Conservation (phyloP, 2,888 invertebrate species). For the Brachyopa scutellaris region DNA sequence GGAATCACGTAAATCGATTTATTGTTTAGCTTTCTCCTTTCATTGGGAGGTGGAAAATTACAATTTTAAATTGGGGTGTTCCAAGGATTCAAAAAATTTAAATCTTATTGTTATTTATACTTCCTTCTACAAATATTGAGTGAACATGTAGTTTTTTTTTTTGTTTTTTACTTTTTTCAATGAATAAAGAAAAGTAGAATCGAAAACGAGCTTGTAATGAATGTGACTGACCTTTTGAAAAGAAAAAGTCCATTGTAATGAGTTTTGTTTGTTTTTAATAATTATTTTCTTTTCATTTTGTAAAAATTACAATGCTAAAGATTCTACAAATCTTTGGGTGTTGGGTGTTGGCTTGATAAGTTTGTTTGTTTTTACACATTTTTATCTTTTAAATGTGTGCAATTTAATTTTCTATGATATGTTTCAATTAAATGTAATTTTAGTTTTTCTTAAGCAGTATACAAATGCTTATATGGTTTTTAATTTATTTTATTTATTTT, state of each 20-base stretch:
- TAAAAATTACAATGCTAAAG: conserved; percentile 47
- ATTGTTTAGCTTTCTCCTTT: background rate
- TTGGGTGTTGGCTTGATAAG: conserved; percentile 11
- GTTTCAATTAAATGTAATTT: conserved; percentile 61
- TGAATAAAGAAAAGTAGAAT: background rate
- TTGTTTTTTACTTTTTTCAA: background rate
- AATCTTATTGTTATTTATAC: background rate
- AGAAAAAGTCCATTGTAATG: conserved; percentile 11
- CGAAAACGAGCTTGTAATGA: background rate
- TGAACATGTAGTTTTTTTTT: background rate
- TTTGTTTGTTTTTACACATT: conserved; percentile 12
- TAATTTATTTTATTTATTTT: background rate
- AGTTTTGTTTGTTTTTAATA: conserved; percentile 4
- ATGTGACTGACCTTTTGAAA: background rate
- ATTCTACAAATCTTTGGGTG: conserved; percentile 10
- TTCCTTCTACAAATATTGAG: background rate
- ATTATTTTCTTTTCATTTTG: conserved; percentile 26
- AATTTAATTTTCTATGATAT: conserved; percentile 48
- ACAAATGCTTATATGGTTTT: too few species aligned
- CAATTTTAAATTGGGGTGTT: background rate
- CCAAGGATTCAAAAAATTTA: conserved; percentile 4
- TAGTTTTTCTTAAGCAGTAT: conserved; percentile 37
- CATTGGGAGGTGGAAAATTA: background rate
- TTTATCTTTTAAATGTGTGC: conserved; percentile 13
- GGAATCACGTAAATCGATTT: background rate